Evolutionary conservation across 2,888 invertebrate species (phyloP), one percentile per base, ranked within the genome.

Genomic region (Lithodes maja): DNA sequence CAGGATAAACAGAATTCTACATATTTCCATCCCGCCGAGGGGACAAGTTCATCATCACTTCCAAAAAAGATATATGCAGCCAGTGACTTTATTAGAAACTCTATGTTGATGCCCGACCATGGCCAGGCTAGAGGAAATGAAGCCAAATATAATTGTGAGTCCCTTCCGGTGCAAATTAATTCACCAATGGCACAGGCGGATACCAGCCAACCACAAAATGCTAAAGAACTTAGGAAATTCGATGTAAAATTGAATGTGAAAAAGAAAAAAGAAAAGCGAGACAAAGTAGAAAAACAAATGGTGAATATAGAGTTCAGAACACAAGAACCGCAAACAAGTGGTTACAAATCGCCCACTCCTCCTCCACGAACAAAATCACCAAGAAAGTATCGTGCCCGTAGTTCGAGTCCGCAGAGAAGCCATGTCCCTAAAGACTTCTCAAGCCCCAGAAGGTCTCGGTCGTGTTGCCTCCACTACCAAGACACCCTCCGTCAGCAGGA

Each of bases 291-390:
- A 15, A 53, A 74, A 15, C 75, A 80, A 53, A 83, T 87, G 33
- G 87, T 87, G 17, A 87, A 87, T 55, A 87, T 87, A n/a, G 87
- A 87, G 83, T 87, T 87, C 75, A 87, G 82, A 50, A 87, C 87
- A 7, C 17, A 74, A 53, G 77, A 77, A 17, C n/a, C 33, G 0
- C 69, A 77, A 3, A 7, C 17, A 2, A 3, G 5, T 5, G 49
- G 54, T 12, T 12, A 74, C 81, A 61, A 81, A 12, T 15, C 74
- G 1, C 85, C 78, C n/a, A 5, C 80, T 3, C 81, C 82, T 12
- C 87, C 77, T 2, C 82, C 87, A 12, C 17, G 83, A 1, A 50
- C 86, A 3, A 74, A 50, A 3, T 82, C 86, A 2, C 54, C 55
- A 2, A 53, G n/a, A 7, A 82, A 83, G 68, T n/a, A 81, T 49